A percentile compares a stretch with the other conserved stretches of the same genome.
Conservation (phyloP, 2,113 vertebrate species). For the Chrysochloris asiatica region DNA sequence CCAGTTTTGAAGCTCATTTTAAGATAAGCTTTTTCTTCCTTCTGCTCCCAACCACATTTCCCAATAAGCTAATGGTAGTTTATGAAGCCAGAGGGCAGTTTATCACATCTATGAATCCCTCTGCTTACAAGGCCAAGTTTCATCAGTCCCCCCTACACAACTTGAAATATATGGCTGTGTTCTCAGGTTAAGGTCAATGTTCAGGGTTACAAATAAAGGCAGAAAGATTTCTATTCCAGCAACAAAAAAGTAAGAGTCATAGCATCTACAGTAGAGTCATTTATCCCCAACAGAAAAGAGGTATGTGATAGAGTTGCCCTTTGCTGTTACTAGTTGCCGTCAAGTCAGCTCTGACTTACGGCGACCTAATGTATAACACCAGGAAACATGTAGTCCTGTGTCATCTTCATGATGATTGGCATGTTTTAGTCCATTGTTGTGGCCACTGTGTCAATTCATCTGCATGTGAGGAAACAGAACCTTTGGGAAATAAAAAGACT, state of each 20-base stretch:
- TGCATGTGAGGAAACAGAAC: background rate
- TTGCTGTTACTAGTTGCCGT: background rate
- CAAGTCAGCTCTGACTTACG: background rate
- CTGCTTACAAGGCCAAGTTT: constrained; percentile 53
- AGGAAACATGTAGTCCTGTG: background rate
- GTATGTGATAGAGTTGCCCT: too few relatives aligned
- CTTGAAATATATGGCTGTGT: constrained; percentile 51
- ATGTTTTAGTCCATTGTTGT: background rate
- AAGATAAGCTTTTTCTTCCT: constrained; percentile 44
- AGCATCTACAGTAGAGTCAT: background rate
- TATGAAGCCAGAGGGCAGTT: constrained; percentile 50
- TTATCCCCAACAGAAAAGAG: background rate
- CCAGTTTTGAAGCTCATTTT: constrained; percentile 38
- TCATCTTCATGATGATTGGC: background rate
- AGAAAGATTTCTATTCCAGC: background rate
- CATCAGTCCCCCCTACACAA: constrained; percentile 4
- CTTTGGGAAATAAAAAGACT: background rate
- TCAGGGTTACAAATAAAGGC: background rate
- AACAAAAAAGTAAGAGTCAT: background rate
- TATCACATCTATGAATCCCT: constrained; percentile 46
- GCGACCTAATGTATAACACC: background rate
- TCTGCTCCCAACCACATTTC: constrained; percentile 28
- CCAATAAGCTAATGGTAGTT: constrained; percentile 9
- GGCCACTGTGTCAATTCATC: background rate
- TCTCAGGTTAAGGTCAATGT: constrained; percentile 42